These are phyloP conservation scores for Drosophila burlai DNA, from an alignment of 1,140 invertebrate genomes.

Conservation along the genomic window DNA sequence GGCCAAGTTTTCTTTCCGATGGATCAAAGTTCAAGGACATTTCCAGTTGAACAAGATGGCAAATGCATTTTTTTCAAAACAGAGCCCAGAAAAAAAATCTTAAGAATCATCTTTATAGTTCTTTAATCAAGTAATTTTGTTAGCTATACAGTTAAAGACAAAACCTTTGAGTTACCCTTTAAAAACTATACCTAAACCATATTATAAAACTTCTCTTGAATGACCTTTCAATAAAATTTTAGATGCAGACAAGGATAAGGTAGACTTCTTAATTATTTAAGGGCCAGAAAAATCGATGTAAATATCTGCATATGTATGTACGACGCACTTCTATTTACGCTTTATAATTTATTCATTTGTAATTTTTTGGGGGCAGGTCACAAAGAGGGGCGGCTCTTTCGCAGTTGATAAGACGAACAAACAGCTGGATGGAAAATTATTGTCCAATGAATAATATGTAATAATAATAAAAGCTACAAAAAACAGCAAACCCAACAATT, in stretches of 20 bases:
- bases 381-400: conserved; percentile 1
- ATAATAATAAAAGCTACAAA: neutral
- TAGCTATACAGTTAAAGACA: too few relatives aligned
- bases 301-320: conserved; percentile 5
- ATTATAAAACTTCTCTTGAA: neutral
- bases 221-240: conserved; percentile 12
- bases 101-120: too few relatives aligned
- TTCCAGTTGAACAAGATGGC: conserved; percentile 21
- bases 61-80: conserved; percentile 2
- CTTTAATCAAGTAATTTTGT: too few relatives aligned
- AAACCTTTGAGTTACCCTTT: neutral
- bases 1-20: conserved; percentile 36
- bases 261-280: conserved; percentile 16
- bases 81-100: too few relatives aligned
- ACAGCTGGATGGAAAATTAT: conserved; percentile 10
- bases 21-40: conserved; percentile 49
- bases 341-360: conserved; percentile 26
- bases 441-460: neutral
- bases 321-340: conserved; percentile 6
- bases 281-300: conserved; percentile 13
- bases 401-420: conserved; percentile 6
- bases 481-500: neutral
- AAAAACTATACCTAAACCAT: neutral
- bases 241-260: neutral
- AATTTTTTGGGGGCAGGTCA: conserved; percentile 1